phyloP scores from a whole-genome alignment of 2,113 vertebrate species.

The Myodes glareolus region DNA sequence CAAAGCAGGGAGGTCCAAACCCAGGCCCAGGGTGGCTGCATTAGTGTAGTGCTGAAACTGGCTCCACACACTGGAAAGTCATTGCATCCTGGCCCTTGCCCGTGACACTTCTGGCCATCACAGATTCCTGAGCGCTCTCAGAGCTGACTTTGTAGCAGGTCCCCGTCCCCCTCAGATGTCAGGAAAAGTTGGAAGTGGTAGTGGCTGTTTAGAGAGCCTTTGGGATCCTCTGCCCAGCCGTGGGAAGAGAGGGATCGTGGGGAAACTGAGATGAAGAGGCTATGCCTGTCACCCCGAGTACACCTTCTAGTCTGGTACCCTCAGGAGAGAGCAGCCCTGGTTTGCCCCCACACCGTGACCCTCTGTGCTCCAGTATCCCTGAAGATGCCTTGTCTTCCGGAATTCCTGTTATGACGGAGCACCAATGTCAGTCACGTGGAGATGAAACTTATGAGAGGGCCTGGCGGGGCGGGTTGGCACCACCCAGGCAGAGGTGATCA shows the following conservation, averaged over 20 bases:
- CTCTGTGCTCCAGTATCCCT: background rate
- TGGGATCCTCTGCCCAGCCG: background rate
- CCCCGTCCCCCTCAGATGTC: fast-evolving
- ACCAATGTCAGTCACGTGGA: fast-evolving
- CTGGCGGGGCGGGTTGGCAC: fast-evolving
- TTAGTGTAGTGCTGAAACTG: too few species aligned
- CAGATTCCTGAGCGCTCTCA: background rate
- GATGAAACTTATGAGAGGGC: background rate
- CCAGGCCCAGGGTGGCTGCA: background rate
- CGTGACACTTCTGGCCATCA: fast-evolving
- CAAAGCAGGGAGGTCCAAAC: background rate
- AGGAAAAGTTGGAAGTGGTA: background rate
- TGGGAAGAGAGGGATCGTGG: background rate
- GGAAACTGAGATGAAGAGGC: background rate
- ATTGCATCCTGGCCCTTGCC: fast-evolving
- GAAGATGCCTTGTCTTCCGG: background rate
- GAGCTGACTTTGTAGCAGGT: background rate
- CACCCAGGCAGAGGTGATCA: background rate
- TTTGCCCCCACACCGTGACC: background rate
- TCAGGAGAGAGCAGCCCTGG: background rate
- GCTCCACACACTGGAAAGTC: background rate
- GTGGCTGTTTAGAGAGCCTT: background rate
- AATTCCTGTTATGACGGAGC: too few species aligned
- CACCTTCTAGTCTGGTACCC: background rate
- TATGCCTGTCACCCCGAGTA: background rate